phyloP scores from a whole-genome alignment of 2,888 invertebrate species.

The Psylliodes chrysocephalus region DNA sequence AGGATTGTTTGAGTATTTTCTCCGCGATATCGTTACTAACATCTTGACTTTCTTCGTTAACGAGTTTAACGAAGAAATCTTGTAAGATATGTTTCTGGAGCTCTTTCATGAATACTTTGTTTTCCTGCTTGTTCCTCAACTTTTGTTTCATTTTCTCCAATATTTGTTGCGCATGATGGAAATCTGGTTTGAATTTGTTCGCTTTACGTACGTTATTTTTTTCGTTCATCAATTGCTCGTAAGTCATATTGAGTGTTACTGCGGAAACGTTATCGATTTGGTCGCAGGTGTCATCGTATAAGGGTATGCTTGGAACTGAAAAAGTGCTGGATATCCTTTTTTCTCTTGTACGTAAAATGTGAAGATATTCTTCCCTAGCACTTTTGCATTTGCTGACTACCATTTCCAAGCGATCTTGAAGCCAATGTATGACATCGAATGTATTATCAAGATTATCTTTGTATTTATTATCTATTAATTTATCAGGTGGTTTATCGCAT shows the following conservation, averaged over 20 bases:
- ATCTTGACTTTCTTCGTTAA: conserved; percentile 67
- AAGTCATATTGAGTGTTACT: conserved; percentile 38
- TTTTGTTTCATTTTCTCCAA: conserved; percentile 66
- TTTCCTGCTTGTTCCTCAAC: conserved; percentile 62
- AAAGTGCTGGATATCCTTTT: conserved; percentile 28
- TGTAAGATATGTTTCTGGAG: conserved; percentile 66
- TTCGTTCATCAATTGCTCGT: conserved; percentile 53
- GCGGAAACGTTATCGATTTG: conserved; percentile 3
- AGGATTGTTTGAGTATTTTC: conserved; percentile 71
- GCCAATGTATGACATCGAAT: conserved; percentile 69
- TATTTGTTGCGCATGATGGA: conserved; percentile 62
- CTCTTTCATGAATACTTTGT: conserved; percentile 51
- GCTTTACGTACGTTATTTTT: conserved; percentile 45
- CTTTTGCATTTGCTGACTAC: conserved; percentile 57
- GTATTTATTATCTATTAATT: conserved; percentile 50
- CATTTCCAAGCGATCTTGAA: conserved; percentile 65
- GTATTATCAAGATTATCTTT: conserved; percentile 65
- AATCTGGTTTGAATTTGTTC: conserved; percentile 48
- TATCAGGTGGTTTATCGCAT: conserved; percentile 9
- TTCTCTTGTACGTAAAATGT: conserved; percentile 11
- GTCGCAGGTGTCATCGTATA: background rate
- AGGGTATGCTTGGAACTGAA: conserved; percentile 25
- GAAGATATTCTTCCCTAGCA: conserved; percentile 54
- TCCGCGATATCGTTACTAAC: conserved; percentile 67
- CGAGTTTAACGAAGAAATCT: conserved; percentile 67